A percentile compares a stretch with the other conserved stretches of the same genome.
These are phyloP conservation scores for Adelges cooleyi DNA, from an alignment of 1,140 invertebrate species.

Conservation along the genomic window DNA sequence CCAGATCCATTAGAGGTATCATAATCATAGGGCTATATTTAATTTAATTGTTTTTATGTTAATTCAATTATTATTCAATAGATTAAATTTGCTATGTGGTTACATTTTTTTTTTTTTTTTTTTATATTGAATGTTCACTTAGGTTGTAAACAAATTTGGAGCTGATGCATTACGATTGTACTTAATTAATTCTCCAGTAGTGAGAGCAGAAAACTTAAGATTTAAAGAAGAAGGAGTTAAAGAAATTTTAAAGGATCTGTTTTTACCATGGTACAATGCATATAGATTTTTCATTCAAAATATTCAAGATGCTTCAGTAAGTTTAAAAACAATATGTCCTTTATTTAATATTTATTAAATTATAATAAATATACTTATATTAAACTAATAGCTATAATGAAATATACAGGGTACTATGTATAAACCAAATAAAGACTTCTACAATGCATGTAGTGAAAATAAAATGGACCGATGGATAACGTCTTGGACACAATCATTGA, in stretches of 20 bases:
- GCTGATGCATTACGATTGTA: slow-evolving; percentile 94
- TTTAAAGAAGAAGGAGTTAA: slow-evolving; percentile 97
- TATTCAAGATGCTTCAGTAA: slow-evolving; percentile 68
- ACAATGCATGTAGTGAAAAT: slow-evolving; percentile 44
- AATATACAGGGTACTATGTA: slow-evolving; percentile 19
- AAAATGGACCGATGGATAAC: slow-evolving; percentile 97
- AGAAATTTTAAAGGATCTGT: slow-evolving; percentile 94
- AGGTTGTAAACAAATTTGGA: slow-evolving; percentile 81
- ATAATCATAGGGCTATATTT: not conserved
- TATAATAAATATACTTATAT: slow-evolving; percentile 45
- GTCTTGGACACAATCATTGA: slow-evolving; percentile 83
- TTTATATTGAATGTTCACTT: not conserved
- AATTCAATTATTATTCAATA: no score
- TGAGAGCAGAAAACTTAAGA: slow-evolving; percentile 86
- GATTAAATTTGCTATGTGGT: no score
- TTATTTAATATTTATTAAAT: slow-evolving; percentile 46
- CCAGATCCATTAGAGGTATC: slow-evolving; percentile 82
- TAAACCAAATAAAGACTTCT: slow-evolving; percentile 43
- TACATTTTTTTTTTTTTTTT: no score
- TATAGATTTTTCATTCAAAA: slow-evolving; percentile 93
- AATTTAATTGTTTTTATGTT: not conserved
- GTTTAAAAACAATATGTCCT: not conserved
- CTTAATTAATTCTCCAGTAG: slow-evolving; percentile 96
- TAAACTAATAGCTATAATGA: not conserved
- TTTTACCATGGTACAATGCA: slow-evolving; percentile 98